These are phyloP conservation scores for Drosophila tsacasi DNA, from an alignment of 1,140 invertebrate species.

Conservation along the genomic window DNA sequence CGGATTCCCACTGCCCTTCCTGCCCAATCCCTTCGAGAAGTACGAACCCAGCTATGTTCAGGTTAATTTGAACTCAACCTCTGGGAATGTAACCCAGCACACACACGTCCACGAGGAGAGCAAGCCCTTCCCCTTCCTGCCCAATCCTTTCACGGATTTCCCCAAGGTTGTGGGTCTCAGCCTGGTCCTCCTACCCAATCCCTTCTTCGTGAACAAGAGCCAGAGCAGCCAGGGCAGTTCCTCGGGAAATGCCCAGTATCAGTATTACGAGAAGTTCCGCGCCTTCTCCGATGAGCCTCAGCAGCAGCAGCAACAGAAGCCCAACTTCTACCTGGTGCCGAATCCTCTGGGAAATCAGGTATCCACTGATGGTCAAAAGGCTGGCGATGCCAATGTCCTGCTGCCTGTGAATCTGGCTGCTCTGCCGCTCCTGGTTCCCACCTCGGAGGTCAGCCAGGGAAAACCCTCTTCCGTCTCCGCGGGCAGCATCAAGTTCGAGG, in stretches of 20 bases:
- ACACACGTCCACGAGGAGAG: slow-evolving; percentile 21
- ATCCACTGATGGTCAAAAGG: slow-evolving; percentile 17
- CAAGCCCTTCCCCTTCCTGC: slow-evolving; percentile 52
- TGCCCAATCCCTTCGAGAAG: slow-evolving; percentile 67
- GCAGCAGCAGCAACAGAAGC: slow-evolving; percentile 17
- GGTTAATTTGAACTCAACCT: background rate
- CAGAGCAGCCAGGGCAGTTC: background rate
- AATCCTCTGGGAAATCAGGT: slow-evolving; percentile 29
- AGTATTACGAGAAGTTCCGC: slow-evolving; percentile 31
- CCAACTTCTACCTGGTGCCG: slow-evolving; percentile 40
- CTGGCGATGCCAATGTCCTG: slow-evolving; percentile 13
- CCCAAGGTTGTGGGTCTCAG: slow-evolving; percentile 51
- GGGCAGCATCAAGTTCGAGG: slow-evolving; percentile 18
- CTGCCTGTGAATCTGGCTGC: slow-evolving; percentile 44
- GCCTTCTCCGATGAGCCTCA: slow-evolving; percentile 17
- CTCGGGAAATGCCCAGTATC: background rate
- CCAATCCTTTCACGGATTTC: slow-evolving; percentile 57
- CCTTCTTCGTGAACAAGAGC: slow-evolving; percentile 34
- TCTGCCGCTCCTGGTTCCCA: slow-evolving; percentile 38
- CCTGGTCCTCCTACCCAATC: slow-evolving; percentile 43
- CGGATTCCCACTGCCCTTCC: slow-evolving; percentile 49
- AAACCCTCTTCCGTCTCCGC: slow-evolving; percentile 1
- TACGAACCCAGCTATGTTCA: slow-evolving; percentile 14
- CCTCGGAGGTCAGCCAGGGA: background rate
- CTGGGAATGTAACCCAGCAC: slow-evolving; percentile 26